Percentiles rank a stretch among this genome's conserved stretches.
Conservation (phyloP, 2,113 vertebrate species). For the Cynopterus brachyotis region DNA sequence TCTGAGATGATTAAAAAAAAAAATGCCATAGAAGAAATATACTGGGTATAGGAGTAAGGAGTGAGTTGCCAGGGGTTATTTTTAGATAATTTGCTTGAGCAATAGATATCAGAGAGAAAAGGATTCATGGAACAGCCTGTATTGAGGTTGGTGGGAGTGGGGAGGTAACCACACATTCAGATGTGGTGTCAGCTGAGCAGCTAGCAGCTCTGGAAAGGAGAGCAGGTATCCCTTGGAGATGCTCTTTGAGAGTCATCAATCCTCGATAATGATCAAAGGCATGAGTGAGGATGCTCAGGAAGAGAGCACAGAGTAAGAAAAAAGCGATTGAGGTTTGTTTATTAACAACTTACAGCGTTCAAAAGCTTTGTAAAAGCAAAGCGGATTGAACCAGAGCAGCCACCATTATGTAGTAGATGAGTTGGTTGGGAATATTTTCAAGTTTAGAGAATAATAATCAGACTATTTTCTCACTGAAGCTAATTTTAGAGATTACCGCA, state of each 20-base stretch:
- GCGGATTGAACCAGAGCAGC: background rate
- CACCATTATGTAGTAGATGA: background rate
- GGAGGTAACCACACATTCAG: background rate
- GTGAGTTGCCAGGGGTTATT: background rate
- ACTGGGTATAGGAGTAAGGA: background rate
- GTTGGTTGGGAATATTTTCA: background rate
- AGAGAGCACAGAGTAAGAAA: background rate
- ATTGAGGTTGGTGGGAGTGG: background rate
- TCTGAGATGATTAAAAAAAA: background rate
- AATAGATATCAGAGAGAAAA: background rate
- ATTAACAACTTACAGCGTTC: background rate
- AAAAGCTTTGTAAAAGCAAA: background rate
- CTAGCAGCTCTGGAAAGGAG: slow-evolving; percentile 5
- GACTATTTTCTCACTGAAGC: background rate
- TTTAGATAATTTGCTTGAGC: background rate
- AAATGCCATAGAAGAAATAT: background rate
- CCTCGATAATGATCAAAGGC: slow-evolving; percentile 1
- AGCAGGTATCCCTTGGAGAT: background rate
- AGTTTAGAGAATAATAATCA: background rate
- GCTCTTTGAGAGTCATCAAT: background rate
- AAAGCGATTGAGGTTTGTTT: background rate
- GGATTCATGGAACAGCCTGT: background rate
- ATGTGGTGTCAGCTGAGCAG: background rate
- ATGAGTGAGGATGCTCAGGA: background rate
- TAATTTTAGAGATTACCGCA: background rate